phyloP scores from a whole-genome alignment of 2,888 invertebrate species.

The Horisme vitalbata region DNA sequence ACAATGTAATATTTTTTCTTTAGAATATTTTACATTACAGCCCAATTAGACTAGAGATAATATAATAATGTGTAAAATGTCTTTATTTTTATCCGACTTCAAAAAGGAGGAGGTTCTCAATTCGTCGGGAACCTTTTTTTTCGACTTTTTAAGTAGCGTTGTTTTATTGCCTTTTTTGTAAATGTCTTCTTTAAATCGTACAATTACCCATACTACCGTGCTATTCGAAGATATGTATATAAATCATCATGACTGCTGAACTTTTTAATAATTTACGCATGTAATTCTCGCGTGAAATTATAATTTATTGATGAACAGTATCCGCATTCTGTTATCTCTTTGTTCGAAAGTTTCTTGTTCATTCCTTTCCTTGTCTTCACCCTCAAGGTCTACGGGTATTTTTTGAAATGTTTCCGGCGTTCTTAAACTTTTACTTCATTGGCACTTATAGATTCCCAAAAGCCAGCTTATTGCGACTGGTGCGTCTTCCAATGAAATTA shows the following conservation, averaged over 20 bases:
- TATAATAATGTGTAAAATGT: no score
- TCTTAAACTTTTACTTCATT: constrained; percentile 13
- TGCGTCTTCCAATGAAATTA: no score
- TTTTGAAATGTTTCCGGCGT: constrained; percentile 25
- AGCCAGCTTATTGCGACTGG: not conserved
- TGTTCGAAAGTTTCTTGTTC: constrained; percentile 25
- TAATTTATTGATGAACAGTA: constrained; percentile 21
- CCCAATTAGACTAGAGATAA: no score
- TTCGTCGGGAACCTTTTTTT: no score
- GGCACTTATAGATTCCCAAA: not conserved
- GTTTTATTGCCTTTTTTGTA: not conserved
- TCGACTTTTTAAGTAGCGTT: no score
- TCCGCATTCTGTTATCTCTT: constrained; percentile 31
- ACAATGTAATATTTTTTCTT: no score
- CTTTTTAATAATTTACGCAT: constrained; percentile 12
- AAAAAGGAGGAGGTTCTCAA: no score
- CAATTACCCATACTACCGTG: constrained; percentile 18
- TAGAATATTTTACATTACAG: no score
- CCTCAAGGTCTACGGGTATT: constrained; percentile 15
- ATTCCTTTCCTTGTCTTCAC: constrained; percentile 20
- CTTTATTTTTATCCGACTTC: no score
- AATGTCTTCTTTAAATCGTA: constrained; percentile 9
- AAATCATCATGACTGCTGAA: constrained; percentile 3
- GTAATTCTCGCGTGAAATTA: constrained; percentile 25
- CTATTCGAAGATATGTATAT: constrained; percentile 7